phyloP scores from a whole-genome alignment of 2,113 vertebrate species.

The Esox niger region DNA sequence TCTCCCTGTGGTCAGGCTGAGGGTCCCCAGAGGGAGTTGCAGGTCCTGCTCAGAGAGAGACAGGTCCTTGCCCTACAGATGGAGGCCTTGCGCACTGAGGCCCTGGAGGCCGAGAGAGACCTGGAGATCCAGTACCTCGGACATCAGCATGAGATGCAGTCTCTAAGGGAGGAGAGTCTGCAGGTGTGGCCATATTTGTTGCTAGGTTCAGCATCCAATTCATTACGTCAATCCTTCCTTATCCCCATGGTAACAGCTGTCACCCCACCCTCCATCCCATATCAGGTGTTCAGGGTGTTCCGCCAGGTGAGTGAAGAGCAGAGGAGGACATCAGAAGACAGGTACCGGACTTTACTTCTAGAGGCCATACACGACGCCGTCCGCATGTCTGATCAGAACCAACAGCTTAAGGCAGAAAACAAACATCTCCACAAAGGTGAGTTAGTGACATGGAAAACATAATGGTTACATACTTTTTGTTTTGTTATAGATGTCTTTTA shows the following conservation, averaged over 20 bases:
- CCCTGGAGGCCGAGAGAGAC: slow-evolving; percentile 65
- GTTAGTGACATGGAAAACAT: background rate
- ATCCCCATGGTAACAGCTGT: background rate
- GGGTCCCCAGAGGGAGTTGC: slow-evolving; percentile 54
- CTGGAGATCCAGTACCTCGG: slow-evolving; percentile 62
- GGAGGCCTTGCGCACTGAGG: slow-evolving; percentile 73
- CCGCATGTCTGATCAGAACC: slow-evolving; percentile 73
- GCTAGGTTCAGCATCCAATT: background rate
- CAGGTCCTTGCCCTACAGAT: slow-evolving; percentile 70
- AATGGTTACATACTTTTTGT: too few species aligned
- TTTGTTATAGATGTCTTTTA: too few species aligned
- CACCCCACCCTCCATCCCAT: background rate
- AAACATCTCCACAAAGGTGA: slow-evolving; percentile 43
- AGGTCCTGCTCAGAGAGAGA: slow-evolving; percentile 66
- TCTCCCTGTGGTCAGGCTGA: slow-evolving; percentile 43
- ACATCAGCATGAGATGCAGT: slow-evolving; percentile 63
- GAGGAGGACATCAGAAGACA: slow-evolving; percentile 60
- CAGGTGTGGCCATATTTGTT: slow-evolving; percentile 62
- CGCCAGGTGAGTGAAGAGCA: slow-evolving; percentile 72
- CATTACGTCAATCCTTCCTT: background rate
- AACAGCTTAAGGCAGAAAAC: slow-evolving; percentile 68
- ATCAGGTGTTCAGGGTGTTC: slow-evolving; percentile 79
- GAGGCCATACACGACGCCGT: slow-evolving; percentile 71
- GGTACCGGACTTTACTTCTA: slow-evolving; percentile 69
- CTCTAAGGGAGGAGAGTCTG: slow-evolving; percentile 71